Evolutionary conservation across 2,113 vertebrate genomes (phyloP).

Genomic region (Gymnogyps californianus): DNA sequence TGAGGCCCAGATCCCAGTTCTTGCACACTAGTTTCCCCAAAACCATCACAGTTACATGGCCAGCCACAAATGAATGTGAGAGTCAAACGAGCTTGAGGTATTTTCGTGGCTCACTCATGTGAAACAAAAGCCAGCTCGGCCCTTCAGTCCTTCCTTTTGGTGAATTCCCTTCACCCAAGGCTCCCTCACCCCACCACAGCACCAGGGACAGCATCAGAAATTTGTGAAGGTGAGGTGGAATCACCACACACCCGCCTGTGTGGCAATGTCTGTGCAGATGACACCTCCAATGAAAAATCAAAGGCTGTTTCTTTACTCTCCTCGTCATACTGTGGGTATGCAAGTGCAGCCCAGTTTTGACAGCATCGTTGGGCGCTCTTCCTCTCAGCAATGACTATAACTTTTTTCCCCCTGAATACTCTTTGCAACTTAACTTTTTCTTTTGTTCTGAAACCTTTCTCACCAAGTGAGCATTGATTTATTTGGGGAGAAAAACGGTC

Average conservation of each 20-base stretch:
- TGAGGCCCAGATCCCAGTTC: neutral
- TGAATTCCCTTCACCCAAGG: neutral
- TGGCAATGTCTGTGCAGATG: neutral
- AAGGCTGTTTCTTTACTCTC: neutral
- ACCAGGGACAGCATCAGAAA: neutral
- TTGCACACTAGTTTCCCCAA: neutral
- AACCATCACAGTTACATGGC: neutral
- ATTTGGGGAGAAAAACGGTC: neutral
- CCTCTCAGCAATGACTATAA: neutral
- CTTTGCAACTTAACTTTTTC: neutral
- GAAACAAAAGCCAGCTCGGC: neutral
- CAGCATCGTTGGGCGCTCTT: neutral
- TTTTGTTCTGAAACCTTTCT: neutral
- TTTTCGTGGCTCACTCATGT: neutral
- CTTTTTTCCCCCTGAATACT: neutral
- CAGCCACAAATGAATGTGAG: neutral
- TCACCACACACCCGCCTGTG: fast-evolving
- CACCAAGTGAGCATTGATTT: neutral
- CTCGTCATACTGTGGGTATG: fast-evolving
- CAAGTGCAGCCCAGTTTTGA: neutral
- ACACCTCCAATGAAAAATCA: neutral
- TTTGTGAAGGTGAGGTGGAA: neutral
- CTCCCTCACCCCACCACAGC: fast-evolving
- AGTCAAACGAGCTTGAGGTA: neutral
- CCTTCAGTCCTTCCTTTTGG: neutral